Conservation (phyloP, 2,797 vertebrate genomes). For the Gambusia yucatana region DNA sequence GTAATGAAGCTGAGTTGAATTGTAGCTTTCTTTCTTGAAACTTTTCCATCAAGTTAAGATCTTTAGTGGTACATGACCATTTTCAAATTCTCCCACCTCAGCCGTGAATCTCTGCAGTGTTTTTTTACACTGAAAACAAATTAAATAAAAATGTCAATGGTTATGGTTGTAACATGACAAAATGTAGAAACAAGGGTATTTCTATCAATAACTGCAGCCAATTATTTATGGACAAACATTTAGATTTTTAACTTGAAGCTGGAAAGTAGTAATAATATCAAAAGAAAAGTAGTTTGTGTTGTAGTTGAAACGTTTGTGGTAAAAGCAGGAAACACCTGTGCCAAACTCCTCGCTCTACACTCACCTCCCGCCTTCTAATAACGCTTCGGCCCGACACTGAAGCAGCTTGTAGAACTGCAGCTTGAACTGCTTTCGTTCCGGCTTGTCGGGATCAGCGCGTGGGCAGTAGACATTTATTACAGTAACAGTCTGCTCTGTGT, state of each 20-base stretch:
- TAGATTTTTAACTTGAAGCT: too few species aligned
- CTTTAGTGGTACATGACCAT: neutral
- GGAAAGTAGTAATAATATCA: neutral
- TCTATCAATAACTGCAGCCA: neutral
- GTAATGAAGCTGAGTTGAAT: too few species aligned
- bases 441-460: conserved; percentile 89
- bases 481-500: conserved; percentile 78
- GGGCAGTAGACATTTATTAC: conserved; percentile 93
- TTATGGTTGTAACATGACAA: neutral
- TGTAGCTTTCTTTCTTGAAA: neutral
- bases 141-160: neutral
- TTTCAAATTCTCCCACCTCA: neutral
- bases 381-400: conserved; percentile 84
- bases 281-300: neutral
- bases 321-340: conserved; percentile 39
- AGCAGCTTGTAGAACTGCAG: conserved; percentile 88
- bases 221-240: too few species aligned
- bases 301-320: conserved; percentile 9
- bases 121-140: neutral
- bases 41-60: neutral
- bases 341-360: conserved; percentile 2
- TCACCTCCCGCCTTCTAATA: conserved; percentile 85
- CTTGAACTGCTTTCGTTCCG: conserved; percentile 87
- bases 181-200: neutral
- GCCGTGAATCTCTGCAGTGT: neutral